phyloP scores from a whole-genome alignment of 2,113 vertebrate species.

The Aegithalos caudatus region DNA sequence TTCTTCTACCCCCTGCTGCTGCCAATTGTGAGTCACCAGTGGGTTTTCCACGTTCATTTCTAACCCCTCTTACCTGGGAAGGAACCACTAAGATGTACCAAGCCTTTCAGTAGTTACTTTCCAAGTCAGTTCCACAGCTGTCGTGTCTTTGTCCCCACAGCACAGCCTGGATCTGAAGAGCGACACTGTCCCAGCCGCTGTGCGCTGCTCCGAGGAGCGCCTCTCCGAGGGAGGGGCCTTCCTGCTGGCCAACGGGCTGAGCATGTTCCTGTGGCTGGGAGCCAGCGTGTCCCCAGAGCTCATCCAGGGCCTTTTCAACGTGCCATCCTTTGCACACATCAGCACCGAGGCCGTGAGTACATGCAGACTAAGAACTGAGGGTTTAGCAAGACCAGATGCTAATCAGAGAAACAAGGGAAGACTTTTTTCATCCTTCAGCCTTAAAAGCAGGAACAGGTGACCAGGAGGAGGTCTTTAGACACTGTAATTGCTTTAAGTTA shows the following conservation, averaged over 20 bases:
- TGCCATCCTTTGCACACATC: constrained; percentile 87
- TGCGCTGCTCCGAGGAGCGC: constrained; percentile 90
- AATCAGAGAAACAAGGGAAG: not conserved
- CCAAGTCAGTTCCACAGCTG: fast-evolving
- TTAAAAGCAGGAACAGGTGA: not conserved
- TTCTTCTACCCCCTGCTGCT: constrained; percentile 90
- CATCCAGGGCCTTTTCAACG: constrained; percentile 87
- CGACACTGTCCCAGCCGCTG: constrained; percentile 61
- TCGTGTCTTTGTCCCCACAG: constrained; percentile 32
- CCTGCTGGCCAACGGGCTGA: constrained; percentile 85
- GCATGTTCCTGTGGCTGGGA: constrained; percentile 90
- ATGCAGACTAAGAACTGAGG: not conserved
- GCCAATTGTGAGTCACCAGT: constrained; percentile 79
- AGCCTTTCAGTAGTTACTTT: not conserved
- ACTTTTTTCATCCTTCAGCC: not conserved
- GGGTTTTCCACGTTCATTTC: not conserved
- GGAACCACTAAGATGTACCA: not conserved
- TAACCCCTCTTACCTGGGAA: not conserved
- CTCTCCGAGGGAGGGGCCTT: constrained; percentile 86
- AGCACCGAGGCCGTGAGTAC: constrained; percentile 78
- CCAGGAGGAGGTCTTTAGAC: not conserved
- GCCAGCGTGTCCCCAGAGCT: constrained; percentile 81
- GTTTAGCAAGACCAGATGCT: not conserved
- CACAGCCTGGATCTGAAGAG: constrained; percentile 81
- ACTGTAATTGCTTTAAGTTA: not conserved